Conservation (phyloP, 1,140 invertebrate genomes). For the Diorhabda carinulata region DNA sequence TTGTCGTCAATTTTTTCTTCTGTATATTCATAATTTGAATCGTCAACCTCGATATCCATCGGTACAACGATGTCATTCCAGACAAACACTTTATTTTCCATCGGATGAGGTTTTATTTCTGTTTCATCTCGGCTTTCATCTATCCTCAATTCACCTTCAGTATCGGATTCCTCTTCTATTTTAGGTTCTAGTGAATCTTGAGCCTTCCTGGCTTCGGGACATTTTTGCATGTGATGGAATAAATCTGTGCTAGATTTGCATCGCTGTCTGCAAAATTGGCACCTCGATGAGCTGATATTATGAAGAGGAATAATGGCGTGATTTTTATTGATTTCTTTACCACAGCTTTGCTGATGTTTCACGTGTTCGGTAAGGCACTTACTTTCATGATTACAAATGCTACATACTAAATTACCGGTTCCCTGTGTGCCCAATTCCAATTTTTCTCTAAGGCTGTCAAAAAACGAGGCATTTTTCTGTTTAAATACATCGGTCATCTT, state of each 20-base stretch:
- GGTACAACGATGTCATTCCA: constrained; percentile 60
- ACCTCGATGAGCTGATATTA: constrained; percentile 68
- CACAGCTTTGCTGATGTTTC: constrained; percentile 68
- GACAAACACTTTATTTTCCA: constrained; percentile 73
- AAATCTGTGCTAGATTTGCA: constrained; percentile 79
- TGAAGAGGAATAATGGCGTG: constrained; percentile 42
- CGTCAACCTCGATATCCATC: constrained; percentile 45
- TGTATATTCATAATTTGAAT: constrained; percentile 45
- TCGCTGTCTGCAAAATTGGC: constrained; percentile 77
- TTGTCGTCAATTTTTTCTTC: constrained; percentile 42
- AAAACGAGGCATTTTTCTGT: constrained; percentile 74
- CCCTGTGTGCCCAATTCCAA: constrained; percentile 54
- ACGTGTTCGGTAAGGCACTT: constrained; percentile 80
- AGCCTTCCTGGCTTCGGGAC: constrained; percentile 53
- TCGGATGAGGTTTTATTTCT: constrained; percentile 58
- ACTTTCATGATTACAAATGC: constrained; percentile 71
- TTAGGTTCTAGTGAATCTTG: constrained; percentile 19
- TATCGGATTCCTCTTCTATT: constrained; percentile 28
- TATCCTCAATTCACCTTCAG: constrained; percentile 46
- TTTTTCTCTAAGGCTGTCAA: constrained; percentile 76
- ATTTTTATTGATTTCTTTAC: constrained; percentile 48
- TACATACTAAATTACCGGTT: constrained; percentile 61
- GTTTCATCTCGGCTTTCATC: constrained; percentile 39
- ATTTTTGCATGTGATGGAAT: constrained; percentile 67
- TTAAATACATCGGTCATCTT: constrained; percentile 50